Base-by-base conservation (phyloP, 2,797 vertebrate genomes). In the Hozukius guyotensis region DNA sequence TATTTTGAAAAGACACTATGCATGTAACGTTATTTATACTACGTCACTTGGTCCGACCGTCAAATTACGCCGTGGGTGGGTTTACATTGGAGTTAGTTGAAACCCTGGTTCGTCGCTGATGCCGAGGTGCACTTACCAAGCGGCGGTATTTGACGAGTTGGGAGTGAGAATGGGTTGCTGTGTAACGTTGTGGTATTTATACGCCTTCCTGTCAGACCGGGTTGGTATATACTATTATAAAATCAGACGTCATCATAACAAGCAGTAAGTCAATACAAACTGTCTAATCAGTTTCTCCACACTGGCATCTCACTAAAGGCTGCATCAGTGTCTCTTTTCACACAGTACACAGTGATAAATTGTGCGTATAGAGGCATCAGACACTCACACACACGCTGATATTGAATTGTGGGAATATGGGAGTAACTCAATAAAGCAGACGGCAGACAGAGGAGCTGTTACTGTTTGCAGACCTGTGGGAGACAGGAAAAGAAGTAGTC, bases 371-470 rank as follows among this genome's bases (percentile, higher is more conserved):
- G 10, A 60, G 36, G 75, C 66, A 53, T 59, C 63, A 34, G 24
- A 36, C 66, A 36, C 29, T 36, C 66, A 36, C 20, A 46, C 38
- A 24, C 72, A 60, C 25, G 29, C 20, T 32, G 63, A 77, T 75
- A 86, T 72, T 82, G 65, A 84, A 83, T 65, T 86, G 24, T 86
- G 70, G 76, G 70, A 74, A 63, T 77, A 77, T 20, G 46, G 65
- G 53, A 77, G 64, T 61, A 74, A 75, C 72, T 89, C 80, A 71
- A 75, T 82, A 78, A 90, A 83, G 66, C 78, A 73, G 68, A 69
- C 3, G 4, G 69, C 74, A 79, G 66, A 80, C 62, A 60, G 53
- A 72, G 46, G 61, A 72, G 79, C 60, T 71, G 64, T 80, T 72
- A 72, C 73, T 78, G 66, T 72, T 69, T 74, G 59, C 55, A 77